phyloP scores from a whole-genome alignment of 1,140 invertebrate species.

The Gonioctena quinquepunctata region DNA sequence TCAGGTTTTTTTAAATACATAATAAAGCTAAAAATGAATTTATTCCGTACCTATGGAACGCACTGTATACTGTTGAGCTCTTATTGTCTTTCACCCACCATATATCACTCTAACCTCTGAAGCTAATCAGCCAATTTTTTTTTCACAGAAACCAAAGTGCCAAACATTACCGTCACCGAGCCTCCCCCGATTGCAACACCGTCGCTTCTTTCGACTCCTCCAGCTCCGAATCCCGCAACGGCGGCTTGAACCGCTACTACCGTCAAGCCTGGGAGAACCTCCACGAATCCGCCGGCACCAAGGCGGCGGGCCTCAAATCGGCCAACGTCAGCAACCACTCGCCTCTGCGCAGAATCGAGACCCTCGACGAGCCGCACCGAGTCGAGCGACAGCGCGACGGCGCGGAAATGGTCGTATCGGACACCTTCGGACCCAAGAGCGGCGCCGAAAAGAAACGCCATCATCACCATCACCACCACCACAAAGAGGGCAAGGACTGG shows the following conservation, averaged over 20 bases:
- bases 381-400: conserved; percentile 58
- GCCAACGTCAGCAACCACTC: conserved; percentile 55
- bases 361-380: conserved; percentile 67
- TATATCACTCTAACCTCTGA: too few species aligned
- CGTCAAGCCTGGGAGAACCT: conserved; percentile 91
- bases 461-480: conserved; percentile 82
- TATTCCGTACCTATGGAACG: too few species aligned
- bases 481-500: conserved; percentile 45
- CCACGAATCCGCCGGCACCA: conserved; percentile 75
- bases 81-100: too few species aligned
- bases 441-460: conserved; percentile 79
- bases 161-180: conserved; percentile 83
- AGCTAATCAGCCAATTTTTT: conserved; percentile 10
- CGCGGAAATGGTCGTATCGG: conserved; percentile 81
- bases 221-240: conserved; percentile 78
- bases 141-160: conserved; percentile 71
- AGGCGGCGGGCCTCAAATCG: conserved; percentile 57
- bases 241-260: conserved; percentile 82
- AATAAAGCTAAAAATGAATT: too few species aligned
- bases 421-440: conserved; percentile 57
- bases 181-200: conserved; percentile 85
- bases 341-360: conserved; percentile 69
- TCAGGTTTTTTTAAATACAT: too few species aligned
- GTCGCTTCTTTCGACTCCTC: conserved; percentile 85
- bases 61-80: too few species aligned